Evolutionary conservation across 2,888 invertebrate species (phyloP).

Genomic region (Morinoia aosen): DNA sequence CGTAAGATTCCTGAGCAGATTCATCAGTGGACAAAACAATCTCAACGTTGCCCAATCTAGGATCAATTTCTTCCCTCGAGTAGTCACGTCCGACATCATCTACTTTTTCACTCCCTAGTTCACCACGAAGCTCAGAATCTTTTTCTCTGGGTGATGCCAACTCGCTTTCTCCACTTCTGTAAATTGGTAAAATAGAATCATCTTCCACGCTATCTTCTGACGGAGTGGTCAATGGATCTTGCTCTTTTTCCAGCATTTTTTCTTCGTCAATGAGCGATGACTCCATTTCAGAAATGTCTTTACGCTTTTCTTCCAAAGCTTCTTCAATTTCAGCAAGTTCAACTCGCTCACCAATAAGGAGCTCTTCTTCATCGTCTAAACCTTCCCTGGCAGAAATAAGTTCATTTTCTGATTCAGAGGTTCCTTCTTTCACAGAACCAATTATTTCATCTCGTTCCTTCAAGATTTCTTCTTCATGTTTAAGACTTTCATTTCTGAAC

Average conservation of each 20-base stretch:
- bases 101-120: too few species aligned
- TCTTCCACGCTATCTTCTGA: neutral
- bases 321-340: slow-evolving; percentile 33
- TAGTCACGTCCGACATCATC: neutral
- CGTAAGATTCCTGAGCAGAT: neutral
- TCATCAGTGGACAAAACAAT: slow-evolving; percentile 14
- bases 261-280: slow-evolving; percentile 19
- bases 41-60: neutral
- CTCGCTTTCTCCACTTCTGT: too few species aligned
- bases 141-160: too few species aligned
- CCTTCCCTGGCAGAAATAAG: neutral
- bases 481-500: slow-evolving; percentile 31
- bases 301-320: neutral
- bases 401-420: slow-evolving; percentile 3
- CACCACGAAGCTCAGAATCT: neutral
- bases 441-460: slow-evolving; percentile 30
- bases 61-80: neutral
- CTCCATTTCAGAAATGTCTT: slow-evolving; percentile 24
- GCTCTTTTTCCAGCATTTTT: slow-evolving; percentile 6
- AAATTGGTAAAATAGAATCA: neutral
- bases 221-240: neutral
- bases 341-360: neutral
- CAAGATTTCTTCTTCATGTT: slow-evolving; percentile 42
- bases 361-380: slow-evolving; percentile 43
- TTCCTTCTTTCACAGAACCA: neutral